phyloP scores from a whole-genome alignment of 1,140 invertebrate species.

The Nylanderia fulva region DNA sequence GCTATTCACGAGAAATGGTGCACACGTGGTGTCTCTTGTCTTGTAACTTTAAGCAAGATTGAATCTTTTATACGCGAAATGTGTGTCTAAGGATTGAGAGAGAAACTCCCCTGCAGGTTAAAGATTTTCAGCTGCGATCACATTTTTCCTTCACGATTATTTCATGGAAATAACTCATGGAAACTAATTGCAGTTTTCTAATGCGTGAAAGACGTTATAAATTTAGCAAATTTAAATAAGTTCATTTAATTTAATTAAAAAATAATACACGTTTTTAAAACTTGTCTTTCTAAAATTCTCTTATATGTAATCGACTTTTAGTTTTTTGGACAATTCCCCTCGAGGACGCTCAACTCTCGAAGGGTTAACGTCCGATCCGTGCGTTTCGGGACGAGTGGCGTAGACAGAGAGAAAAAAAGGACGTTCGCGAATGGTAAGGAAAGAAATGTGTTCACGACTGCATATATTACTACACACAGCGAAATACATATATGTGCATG shows the following conservation, averaged over 20 bases:
- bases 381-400: conserved; percentile 30
- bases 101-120: not conserved
- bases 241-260: too few species aligned
- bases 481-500: conserved; percentile 59
- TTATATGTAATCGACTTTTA: not conserved
- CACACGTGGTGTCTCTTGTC: conserved; percentile 27
- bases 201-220: not conserved
- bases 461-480: conserved; percentile 50
- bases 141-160: conserved; percentile 14
- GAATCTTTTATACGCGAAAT: conserved; percentile 42
- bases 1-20: conserved; percentile 19
- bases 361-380: conserved; percentile 41
- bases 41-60: conserved; percentile 50
- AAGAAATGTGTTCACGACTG: conserved; percentile 56
- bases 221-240: too few species aligned
- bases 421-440: conserved; percentile 46
- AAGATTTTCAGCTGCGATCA: conserved; percentile 22
- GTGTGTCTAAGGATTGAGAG: conserved; percentile 9
- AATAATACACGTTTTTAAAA: not conserved
- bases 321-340: conserved; percentile 13
- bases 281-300: not conserved
- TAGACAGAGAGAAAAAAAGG: conserved; percentile 35
- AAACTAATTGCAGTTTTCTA: too few species aligned
- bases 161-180: conserved; percentile 5
- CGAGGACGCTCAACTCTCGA: conserved; percentile 42